Percentiles rank a stretch among this genome's conserved stretches.
These are phyloP conservation scores for Psilopogon haemacephalus DNA, from an alignment of 2,113 vertebrate genomes.

Conservation along the genomic window DNA sequence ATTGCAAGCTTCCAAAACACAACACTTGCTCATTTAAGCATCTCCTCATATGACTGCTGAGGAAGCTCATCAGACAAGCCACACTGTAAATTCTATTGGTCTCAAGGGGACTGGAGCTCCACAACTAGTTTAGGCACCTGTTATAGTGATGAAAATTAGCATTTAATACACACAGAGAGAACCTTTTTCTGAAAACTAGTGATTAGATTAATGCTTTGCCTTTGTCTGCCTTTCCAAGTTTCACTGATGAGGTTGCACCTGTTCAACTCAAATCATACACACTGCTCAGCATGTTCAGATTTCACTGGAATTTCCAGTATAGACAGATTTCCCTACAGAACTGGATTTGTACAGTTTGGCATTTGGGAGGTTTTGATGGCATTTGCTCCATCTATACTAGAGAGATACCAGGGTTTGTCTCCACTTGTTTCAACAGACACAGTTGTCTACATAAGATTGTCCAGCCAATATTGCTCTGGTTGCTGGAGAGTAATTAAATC, in stretches of 20 bases:
- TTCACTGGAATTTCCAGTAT: background rate
- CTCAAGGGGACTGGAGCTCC: slow-evolving; percentile 2
- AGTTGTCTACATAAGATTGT: background rate
- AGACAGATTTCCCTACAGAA: slow-evolving; percentile 1
- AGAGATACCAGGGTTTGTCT: background rate
- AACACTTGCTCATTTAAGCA: background rate
- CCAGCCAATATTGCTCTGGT: background rate
- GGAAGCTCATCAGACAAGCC: background rate
- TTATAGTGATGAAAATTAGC: slow-evolving; percentile 32
- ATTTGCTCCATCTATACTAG: background rate
- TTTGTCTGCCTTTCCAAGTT: background rate
- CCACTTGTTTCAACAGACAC: background rate
- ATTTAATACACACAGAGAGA: slow-evolving; percentile 9
- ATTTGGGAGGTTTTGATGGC: background rate
- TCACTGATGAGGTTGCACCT: background rate
- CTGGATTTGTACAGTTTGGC: background rate
- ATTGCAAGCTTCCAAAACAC: background rate
- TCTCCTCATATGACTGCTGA: background rate
- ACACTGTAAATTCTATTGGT: background rate
- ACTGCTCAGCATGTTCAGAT: slow-evolving; percentile 15
- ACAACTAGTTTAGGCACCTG: background rate
- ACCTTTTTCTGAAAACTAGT: background rate
- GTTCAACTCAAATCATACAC: background rate
- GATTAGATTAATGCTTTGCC: background rate
- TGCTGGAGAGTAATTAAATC: background rate